These are phyloP conservation scores for Eristalinus aeneus DNA, from an alignment of 2,888 invertebrate genomes.

Conservation along the genomic window DNA sequence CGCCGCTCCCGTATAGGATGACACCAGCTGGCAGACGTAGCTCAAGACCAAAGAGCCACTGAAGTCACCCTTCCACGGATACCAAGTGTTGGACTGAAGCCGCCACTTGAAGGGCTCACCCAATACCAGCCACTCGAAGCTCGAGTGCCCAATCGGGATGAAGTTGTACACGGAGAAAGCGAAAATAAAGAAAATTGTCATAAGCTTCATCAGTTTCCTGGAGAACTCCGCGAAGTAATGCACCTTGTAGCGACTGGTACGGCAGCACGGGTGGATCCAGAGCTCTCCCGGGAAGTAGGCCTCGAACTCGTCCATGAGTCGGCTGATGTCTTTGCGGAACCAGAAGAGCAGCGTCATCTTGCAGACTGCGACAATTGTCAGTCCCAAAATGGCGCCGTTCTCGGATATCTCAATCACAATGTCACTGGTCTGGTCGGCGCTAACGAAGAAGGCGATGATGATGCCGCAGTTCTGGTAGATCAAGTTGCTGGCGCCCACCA, in stretches of 20 bases:
- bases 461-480: slow-evolving; percentile 75
- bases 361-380: slow-evolving; percentile 72
- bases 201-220: slow-evolving; percentile 72
- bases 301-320: slow-evolving; percentile 71
- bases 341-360: slow-evolving; percentile 74
- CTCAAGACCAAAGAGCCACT: slow-evolving; percentile 58
- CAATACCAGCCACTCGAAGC: slow-evolving; percentile 71
- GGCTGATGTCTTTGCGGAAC: slow-evolving; percentile 71
- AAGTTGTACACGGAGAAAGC: slow-evolving; percentile 74
- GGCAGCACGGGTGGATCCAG: neutral
- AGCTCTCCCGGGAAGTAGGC: slow-evolving; percentile 59
- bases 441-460: slow-evolving; percentile 70
- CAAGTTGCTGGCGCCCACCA: slow-evolving; percentile 72
- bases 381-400: slow-evolving; percentile 73
- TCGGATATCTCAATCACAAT: slow-evolving; percentile 72
- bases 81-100: slow-evolving; percentile 77
- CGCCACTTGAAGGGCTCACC: slow-evolving; percentile 69
- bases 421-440: slow-evolving; percentile 44
- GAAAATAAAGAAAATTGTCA: slow-evolving; percentile 72
- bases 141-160: slow-evolving; percentile 72
- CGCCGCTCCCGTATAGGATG: slow-evolving; percentile 72
- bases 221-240: slow-evolving; percentile 71
- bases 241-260: slow-evolving; percentile 62
- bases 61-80: slow-evolving; percentile 75
- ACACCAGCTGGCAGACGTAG: slow-evolving; percentile 73